A percentile compares a stretch with the other conserved stretches of the same genome.
These are phyloP conservation scores for Boulengeromyrus knoepffleri DNA, from an alignment of 2,113 vertebrate genomes.

Conservation along the genomic window DNA sequence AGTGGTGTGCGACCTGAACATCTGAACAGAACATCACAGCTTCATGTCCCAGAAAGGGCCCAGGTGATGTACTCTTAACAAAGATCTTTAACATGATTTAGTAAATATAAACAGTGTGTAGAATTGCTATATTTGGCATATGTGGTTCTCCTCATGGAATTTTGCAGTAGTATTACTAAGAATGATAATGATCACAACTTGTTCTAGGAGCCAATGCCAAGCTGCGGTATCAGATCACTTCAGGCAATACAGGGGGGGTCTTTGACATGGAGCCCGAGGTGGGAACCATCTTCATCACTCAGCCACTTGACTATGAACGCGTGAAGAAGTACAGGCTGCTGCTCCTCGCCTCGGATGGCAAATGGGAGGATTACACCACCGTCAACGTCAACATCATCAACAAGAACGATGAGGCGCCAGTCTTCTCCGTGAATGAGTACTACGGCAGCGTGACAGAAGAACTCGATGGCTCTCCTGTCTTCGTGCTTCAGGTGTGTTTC, in stretches of 20 bases:
- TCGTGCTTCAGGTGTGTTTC: conserved; percentile 72
- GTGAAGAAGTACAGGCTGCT: conserved; percentile 73
- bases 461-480: conserved; percentile 71
- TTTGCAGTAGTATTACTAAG: background rate
- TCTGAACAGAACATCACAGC: background rate
- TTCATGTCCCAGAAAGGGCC: background rate
- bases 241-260: conserved; percentile 72
- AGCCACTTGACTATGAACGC: conserved; percentile 76
- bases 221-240: conserved; percentile 78
- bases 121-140: background rate
- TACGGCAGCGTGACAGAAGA: conserved; percentile 79
- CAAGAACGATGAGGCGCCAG: conserved; percentile 81
- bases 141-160: background rate
- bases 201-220: conserved; percentile 73
- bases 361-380: conserved; percentile 79
- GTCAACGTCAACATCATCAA: conserved; percentile 69
- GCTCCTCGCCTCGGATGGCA: conserved; percentile 78
- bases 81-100: background rate
- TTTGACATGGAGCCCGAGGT: conserved; percentile 78
- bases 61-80: background rate
- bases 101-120: background rate
- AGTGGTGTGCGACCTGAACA: background rate
- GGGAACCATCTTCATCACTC: conserved; percentile 74
- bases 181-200: background rate
- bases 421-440: conserved; percentile 77